Evolutionary conservation across 23 tunicate species (phyloP), one percentile per base, ranked within the genome.

Genomic region (Trididemnum nubilum): DNA sequence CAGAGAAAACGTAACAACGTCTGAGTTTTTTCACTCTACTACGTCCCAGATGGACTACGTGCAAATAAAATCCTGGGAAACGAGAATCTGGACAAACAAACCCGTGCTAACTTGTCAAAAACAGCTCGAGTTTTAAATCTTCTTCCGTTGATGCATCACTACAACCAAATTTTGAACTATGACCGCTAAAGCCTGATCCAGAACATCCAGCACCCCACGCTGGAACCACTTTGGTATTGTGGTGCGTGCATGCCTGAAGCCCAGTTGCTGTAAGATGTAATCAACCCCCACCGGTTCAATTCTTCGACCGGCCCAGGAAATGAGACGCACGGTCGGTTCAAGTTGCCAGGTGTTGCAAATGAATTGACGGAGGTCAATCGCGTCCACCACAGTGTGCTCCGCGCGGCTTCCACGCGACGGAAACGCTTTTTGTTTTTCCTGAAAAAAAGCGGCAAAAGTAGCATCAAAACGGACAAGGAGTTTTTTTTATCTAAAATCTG

Each of bases 201-300:
- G 96, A 32, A 83, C 37, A 54, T 95, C 99, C 32, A 95, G 83
- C 15, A 88, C 92, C 25, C 99, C 99, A 0, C 99, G 80, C 52
- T 95, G 99, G 25, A 90, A 72, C 99, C 99, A 95, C 35, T 95
- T 95, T 28, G 99, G 99, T 15, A 95, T 95, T 51, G 99, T 95
- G 50, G 95, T 86, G 33, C 91, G 78, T 7, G 99, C 99, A 57
- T 95, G 93, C 7, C 75, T 72, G 86, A 95, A 95, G 4, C 99
- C 99, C 9, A 95, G 80, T 74, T 87, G 76, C 66, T 90, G 89
- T 5, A 95, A 65, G 66, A 95, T 88, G 79, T 86, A 95, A 44
- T 95, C 99, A 26, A 95, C 99, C 36, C 99, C 99, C 3, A 83
- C 89, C 1, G 96, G 92, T 33, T 95, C 99, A 64, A 95, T 90